Base-by-base conservation (phyloP, 2,888 invertebrate genomes). In the Epinotia demarniana region DNA sequence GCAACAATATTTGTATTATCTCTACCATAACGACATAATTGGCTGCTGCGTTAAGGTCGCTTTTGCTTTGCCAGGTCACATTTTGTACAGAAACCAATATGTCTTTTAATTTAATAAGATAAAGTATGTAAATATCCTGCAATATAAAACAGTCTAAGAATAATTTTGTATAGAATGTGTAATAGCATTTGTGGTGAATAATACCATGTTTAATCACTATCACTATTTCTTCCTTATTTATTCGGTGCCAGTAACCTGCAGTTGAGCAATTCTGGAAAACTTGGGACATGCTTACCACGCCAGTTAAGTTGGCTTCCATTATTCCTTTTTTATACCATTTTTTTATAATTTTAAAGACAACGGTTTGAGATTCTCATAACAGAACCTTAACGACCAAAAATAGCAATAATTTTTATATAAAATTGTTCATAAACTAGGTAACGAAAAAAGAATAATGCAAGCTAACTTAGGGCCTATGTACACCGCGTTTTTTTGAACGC, bases 41-140 rank as follows among this genome's bases (percentile, higher is more conserved):
- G 5, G 16, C 16, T 68, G 39, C 0, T 4, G 12, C 58, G 18
- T 68, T 68, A 58, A 19, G 16, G 57, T 43, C 69, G 23, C 23
- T 60, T 53, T 66, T 69, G 11, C 23, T n/a, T 27, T 18, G 5
- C 6, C 5, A 11, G n/a, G 49, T 33, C 46, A 57, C 46, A 27
- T 62, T 53, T 63, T 81, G 86, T 86, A 87, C 81, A 88, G 83
- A 84, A 73, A 82, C 80, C 77, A 77, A 39, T 76, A 69, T 83
- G 83, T 89, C 84, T 86, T 86, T 80, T 85, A 84, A 83, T 83
- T 68, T 85, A 82, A 81, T 87, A 88, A 87, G 84, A 81, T 86
- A 87, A 90, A 88, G 85, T 82, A 83, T 92, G 92, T 92, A 92
- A 90, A 92, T 92, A 92, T 85, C 81, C 83, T 83, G 83, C 83